phyloP scores from a whole-genome alignment of 2,113 vertebrate species.

The Gallinago paraguaiae region DNA sequence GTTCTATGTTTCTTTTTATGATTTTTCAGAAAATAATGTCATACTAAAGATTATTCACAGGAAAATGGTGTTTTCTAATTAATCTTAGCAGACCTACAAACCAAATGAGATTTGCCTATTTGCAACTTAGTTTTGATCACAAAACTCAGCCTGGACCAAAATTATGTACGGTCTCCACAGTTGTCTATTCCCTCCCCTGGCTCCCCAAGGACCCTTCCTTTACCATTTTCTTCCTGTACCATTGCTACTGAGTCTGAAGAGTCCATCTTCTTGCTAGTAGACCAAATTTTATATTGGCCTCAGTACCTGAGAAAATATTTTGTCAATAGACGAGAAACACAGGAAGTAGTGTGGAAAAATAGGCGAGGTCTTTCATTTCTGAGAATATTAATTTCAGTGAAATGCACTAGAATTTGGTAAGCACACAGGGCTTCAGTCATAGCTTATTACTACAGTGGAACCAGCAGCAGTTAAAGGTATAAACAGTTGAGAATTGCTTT shows the following conservation, averaged over 20 bases:
- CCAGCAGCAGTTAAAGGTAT: not conserved
- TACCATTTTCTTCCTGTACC: not conserved
- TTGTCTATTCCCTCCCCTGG: not conserved
- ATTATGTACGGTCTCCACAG: not conserved
- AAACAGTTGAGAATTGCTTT: not conserved
- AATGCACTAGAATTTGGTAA: not conserved
- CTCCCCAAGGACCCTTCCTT: not conserved
- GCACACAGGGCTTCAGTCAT: not conserved
- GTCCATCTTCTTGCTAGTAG: not conserved
- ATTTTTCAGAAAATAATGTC: not conserved
- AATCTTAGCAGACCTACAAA: not conserved
- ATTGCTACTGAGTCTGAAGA: not conserved
- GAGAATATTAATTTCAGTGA: not conserved
- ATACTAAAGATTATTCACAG: not conserved
- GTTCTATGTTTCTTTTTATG: not conserved
- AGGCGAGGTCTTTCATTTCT: not conserved
- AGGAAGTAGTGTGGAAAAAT: not conserved
- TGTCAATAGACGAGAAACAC: not conserved
- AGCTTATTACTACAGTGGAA: not conserved
- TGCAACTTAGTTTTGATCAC: not conserved
- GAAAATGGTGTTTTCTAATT: not conserved
- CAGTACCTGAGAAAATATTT: not conserved
- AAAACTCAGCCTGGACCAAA: not conserved
- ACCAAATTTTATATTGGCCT: not conserved
- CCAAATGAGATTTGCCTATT: not conserved